These are phyloP conservation scores for Sebastes schlegelii DNA, from an alignment of 2,113 vertebrate species.

Conservation along the genomic window DNA sequence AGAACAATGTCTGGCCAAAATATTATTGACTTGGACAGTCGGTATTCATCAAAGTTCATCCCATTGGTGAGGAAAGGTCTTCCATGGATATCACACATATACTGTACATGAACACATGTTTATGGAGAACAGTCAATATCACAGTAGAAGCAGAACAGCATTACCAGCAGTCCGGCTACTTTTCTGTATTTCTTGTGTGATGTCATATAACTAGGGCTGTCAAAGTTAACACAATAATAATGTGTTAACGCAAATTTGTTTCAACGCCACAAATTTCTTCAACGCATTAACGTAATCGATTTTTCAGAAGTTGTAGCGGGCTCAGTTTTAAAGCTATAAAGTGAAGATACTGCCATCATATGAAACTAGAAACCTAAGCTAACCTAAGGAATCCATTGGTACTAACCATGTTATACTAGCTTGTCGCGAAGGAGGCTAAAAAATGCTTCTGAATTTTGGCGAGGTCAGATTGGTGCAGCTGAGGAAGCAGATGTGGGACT, in stretches of 20 bases:
- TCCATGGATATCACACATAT: background rate
- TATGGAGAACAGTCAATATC: background rate
- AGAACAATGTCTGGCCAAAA: conserved; percentile 39
- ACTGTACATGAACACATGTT: background rate
- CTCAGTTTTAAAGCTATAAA: no score
- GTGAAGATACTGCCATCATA: no score
- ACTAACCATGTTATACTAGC: no score
- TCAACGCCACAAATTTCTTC: no score
- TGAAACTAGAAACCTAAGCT: no score
- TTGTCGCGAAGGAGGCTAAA: no score
- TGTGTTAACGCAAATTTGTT: no score
- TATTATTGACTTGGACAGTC: conserved; percentile 13
- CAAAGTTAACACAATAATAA: no score
- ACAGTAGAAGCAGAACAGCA: background rate
- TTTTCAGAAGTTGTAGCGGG: no score
- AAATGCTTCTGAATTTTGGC: background rate
- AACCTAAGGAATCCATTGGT: no score
- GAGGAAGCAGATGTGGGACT: background rate
- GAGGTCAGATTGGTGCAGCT: background rate
- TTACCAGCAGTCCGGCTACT: background rate
- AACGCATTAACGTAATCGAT: no score
- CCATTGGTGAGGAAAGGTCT: conserved; percentile 11
- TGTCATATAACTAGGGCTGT: background rate
- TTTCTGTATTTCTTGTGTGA: background rate
- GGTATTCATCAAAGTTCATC: conserved; percentile 29